A percentile compares a stretch with the other conserved stretches of the same genome.
Conservation (phyloP, 1,140 invertebrate species). For the Dreissena rostriformis region DNA sequence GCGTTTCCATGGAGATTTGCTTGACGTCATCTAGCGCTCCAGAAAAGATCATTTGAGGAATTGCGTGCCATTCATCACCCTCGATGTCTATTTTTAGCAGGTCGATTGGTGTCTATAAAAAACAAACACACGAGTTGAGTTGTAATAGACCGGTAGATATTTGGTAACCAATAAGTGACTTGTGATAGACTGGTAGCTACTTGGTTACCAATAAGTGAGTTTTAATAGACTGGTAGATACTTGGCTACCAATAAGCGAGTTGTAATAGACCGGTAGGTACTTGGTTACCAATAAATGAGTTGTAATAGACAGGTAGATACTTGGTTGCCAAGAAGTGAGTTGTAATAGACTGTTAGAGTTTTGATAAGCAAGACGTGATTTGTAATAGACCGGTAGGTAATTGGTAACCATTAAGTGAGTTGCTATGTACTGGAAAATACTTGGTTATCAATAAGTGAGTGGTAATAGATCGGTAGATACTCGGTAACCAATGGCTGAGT, state of each 20-base stretch:
- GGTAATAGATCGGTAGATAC: too few relatives aligned
- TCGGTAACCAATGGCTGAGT: too few relatives aligned
- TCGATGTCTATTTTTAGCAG: constrained; percentile 60
- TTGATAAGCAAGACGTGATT: too few relatives aligned
- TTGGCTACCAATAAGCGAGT: background rate
- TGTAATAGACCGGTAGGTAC: background rate
- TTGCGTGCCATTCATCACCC: constrained; percentile 53
- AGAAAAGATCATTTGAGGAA: constrained; percentile 53
- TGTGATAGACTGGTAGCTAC: background rate
- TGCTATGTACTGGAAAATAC: too few relatives aligned
- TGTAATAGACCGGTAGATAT: background rate
- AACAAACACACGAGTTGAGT: background rate
- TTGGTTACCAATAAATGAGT: too few relatives aligned
- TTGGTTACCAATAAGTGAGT: background rate
- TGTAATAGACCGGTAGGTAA: too few relatives aligned
- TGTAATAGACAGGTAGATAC: too few relatives aligned
- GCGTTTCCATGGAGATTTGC: constrained; percentile 54
- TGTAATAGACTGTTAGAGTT: too few relatives aligned
- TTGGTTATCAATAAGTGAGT: too few relatives aligned
- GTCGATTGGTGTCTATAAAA: constrained; percentile 52
- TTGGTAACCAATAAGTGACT: background rate
- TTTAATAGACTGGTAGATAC: background rate
- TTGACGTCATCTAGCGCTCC: constrained; percentile 46
- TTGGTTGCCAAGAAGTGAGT: too few relatives aligned
- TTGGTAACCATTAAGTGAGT: too few relatives aligned